Percentiles rank a stretch among this genome's conserved stretches.
Conservation (phyloP, 2,888 invertebrate species). For the Arctia plantaginis region DNA sequence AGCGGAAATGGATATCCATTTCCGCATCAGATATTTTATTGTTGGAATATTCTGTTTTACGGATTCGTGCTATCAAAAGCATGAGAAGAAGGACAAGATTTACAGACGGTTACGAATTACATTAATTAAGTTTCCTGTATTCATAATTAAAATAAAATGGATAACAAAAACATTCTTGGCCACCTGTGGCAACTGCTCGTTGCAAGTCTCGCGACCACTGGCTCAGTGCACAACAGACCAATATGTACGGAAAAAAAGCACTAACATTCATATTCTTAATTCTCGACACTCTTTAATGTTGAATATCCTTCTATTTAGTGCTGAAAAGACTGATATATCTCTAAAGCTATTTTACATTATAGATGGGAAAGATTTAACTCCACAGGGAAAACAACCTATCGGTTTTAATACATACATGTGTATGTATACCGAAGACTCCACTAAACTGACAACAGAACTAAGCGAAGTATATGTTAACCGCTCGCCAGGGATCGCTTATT, state of each 20-base stretch:
- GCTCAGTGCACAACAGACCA: neutral
- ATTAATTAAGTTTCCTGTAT: no score
- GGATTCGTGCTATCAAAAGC: no score
- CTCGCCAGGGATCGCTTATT: neutral
- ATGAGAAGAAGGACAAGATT: no score
- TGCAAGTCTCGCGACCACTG: no score
- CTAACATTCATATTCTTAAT: neutral
- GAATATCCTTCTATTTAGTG: neutral
- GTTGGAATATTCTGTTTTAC: no score
- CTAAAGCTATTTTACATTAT: neutral
- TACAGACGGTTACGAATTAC: no score
- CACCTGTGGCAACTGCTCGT: no score
- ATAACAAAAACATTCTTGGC: no score
- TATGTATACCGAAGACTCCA: neutral
- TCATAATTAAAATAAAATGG: no score
- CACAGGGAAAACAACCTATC: neutral
- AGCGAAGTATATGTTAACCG: neutral
- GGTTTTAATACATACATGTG: neutral
- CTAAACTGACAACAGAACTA: conserved; percentile 2
- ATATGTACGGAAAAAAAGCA: neutral
- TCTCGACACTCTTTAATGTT: neutral
- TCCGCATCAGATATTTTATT: no score
- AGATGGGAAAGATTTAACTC: neutral
- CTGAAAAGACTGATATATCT: neutral
- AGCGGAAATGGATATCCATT: no score